Evolutionary conservation across 2,888 invertebrate species (phyloP).

Genomic region (Dichetophora obliterata): DNA sequence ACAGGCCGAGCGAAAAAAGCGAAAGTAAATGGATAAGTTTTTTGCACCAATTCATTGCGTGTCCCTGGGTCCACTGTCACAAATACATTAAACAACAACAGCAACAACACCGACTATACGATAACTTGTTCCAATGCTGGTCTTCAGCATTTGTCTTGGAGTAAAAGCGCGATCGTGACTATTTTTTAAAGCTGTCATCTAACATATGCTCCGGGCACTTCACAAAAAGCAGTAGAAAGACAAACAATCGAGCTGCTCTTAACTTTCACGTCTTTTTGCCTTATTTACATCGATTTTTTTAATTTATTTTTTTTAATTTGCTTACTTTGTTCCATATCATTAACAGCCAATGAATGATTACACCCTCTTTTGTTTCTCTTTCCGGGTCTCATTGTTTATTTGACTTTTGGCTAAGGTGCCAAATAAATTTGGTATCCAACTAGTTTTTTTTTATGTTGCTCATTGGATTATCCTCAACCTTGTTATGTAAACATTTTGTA

Average conservation of each 20-base stretch:
- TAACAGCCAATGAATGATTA: not conserved
- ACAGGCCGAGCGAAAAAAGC: not conserved
- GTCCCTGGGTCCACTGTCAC: not conserved
- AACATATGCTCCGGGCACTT: too few species aligned
- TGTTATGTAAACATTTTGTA: slow-evolving; percentile 52
- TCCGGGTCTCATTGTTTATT: not conserved
- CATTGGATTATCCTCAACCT: slow-evolving; percentile 55
- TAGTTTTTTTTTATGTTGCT: not conserved
- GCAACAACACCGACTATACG: not conserved
- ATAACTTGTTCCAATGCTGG: not conserved
- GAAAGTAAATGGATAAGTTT: slow-evolving; percentile 9
- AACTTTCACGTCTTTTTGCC: slow-evolving; percentile 22
- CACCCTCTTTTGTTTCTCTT: not conserved
- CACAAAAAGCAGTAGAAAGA: not conserved
- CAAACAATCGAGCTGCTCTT: not conserved
- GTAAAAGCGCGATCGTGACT: not conserved
- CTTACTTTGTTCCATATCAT: slow-evolving; percentile 4
- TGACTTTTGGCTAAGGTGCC: not conserved
- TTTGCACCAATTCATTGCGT: not conserved
- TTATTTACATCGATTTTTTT: not conserved
- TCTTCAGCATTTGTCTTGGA: not conserved
- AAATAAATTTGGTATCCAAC: not conserved
- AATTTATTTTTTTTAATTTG: not conserved
- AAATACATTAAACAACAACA: not conserved
- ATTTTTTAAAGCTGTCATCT: too few species aligned